phyloP scores from a whole-genome alignment of 2,797 vertebrate genomes.

The Myotis findleyi region DNA sequence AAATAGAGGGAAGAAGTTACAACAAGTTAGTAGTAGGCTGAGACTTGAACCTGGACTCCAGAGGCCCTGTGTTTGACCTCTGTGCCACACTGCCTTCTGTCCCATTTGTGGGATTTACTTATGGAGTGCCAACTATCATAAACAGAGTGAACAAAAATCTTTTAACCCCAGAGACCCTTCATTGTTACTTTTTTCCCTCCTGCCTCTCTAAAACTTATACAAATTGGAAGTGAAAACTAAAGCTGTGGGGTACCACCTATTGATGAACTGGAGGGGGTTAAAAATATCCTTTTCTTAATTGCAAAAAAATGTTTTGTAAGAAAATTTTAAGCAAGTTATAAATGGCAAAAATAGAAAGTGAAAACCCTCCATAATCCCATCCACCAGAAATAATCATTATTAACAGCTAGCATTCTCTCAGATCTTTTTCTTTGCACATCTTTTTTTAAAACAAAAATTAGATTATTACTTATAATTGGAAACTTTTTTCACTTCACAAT shows the following conservation, averaged over 20 bases:
- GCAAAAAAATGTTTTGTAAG: constrained; percentile 36
- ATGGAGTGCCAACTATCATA: neutral
- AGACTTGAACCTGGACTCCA: neutral
- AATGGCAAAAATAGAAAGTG: constrained; percentile 38
- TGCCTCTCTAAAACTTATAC: neutral
- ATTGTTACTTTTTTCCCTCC: neutral
- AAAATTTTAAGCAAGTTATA: constrained; percentile 36
- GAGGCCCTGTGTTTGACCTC: neutral
- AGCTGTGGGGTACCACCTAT: neutral
- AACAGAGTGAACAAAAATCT: constrained; percentile 13
- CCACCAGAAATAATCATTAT: constrained; percentile 10
- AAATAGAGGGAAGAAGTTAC: neutral
- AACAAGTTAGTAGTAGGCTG: neutral
- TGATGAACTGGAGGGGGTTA: neutral
- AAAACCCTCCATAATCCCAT: neutral
- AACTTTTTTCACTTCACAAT: neutral
- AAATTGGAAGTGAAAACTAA: constrained; percentile 14
- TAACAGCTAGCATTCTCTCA: constrained; percentile 5
- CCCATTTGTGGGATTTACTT: neutral
- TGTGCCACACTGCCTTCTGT: neutral
- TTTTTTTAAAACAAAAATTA: neutral
- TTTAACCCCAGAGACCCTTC: neutral
- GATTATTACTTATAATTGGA: neutral
- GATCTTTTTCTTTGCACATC: constrained; percentile 21
- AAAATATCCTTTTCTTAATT: neutral